Conservation (phyloP, 2,888 invertebrate genomes). For the Argyresthia albistria region DNA sequence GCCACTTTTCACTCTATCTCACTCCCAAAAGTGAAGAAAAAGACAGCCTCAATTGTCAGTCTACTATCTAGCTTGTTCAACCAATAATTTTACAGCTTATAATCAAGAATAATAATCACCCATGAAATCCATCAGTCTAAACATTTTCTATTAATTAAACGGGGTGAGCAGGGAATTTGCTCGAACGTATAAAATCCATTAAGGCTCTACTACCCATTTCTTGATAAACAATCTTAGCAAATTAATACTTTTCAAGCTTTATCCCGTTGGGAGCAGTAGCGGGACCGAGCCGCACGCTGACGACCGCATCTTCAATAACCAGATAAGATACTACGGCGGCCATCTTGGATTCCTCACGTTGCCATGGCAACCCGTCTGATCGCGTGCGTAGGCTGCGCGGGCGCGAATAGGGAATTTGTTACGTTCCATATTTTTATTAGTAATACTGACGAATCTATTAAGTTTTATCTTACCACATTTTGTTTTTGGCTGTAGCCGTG, state of each 20-base stretch:
- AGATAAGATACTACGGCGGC: conserved; percentile 35
- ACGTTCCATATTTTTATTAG: not conserved
- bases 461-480: no score
- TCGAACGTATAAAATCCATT: conserved; percentile 1
- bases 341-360: conserved; percentile 52
- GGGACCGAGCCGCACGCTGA: not conserved
- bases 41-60: no score
- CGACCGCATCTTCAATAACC: conserved; percentile 29
- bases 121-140: no score
- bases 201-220: not conserved
- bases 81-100: no score
- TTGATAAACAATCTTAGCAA: conserved; percentile 2
- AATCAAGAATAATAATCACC: no score
- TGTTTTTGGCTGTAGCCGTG: no score
- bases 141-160: no score
- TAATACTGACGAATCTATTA: not conserved
- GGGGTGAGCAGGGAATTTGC: not conserved
- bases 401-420: not conserved
- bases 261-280: conserved; percentile 1
- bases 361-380: conserved; percentile 42
- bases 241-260: conserved; percentile 4
- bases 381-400: conserved; percentile 32
- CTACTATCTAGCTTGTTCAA: no score
- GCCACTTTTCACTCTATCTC: no score
- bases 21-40: no score